Conservation (phyloP, 2,888 invertebrate species). For the Rhagonycha lutea region DNA sequence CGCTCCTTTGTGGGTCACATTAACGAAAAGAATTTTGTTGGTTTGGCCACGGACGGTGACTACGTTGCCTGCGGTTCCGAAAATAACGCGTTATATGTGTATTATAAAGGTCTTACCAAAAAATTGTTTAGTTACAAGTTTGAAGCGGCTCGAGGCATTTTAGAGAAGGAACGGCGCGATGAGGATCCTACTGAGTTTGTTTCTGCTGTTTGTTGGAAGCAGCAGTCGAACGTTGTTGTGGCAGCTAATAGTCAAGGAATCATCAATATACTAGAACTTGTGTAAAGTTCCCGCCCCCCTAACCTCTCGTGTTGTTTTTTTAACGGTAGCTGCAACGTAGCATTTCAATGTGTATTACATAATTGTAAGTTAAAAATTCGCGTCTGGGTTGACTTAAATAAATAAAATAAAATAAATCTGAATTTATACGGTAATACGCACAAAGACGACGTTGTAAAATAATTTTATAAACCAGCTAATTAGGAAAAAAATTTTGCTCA, state of each 20-base stretch:
- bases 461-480: neutral
- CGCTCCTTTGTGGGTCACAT: constrained; percentile 89
- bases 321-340: neutral
- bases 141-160: constrained; percentile 77
- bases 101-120: constrained; percentile 87
- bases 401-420: neutral
- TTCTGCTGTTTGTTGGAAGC: constrained; percentile 93
- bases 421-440: neutral
- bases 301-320: neutral
- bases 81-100: constrained; percentile 90
- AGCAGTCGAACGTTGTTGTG: constrained; percentile 81
- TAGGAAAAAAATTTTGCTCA: neutral
- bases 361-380: neutral
- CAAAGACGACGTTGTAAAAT: neutral
- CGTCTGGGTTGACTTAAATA: neutral
- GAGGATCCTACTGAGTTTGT: constrained; percentile 92
- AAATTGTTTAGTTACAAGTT: constrained; percentile 87
- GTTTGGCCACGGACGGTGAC: constrained; percentile 87
- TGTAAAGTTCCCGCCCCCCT: constrained; percentile 54
- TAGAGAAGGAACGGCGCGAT: constrained; percentile 76
- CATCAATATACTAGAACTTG: constrained; percentile 83
- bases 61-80: constrained; percentile 95
- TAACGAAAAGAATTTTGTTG: constrained; percentile 96
- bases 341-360: neutral
- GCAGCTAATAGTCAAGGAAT: constrained; percentile 94